Base-by-base conservation (phyloP, 2,888 invertebrate genomes). In the Eupithecia pulchellata region DNA sequence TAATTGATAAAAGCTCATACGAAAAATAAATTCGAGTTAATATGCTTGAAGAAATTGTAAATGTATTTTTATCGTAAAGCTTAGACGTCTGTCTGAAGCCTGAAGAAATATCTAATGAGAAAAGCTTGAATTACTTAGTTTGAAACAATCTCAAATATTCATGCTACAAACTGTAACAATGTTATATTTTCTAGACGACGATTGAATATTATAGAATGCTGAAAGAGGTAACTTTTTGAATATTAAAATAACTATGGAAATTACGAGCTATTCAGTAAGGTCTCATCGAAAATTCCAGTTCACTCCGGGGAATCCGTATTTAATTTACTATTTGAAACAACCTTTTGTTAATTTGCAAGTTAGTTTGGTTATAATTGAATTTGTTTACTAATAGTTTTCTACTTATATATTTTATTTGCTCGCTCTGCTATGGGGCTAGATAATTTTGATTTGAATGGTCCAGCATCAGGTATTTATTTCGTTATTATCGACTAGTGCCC, bases 311-410 rank as follows among this genome's bases (percentile, higher is more conserved):
- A 57, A 57, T 25, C 57, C 27, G 4, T 29, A 17, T 57, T 57
- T 5, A 57, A 57, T 57, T 57, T 27, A 57, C 57, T 57, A 29
- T 20, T 29, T 57, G 29, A 57, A 57, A 29, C 29, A 29, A 29
- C 57, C 29, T 57, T 57, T 57, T 57, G 52, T 52, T 52, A 52
- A 52, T 52, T 52, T 57, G 29, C 20, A 64, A 30, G 27, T 57
- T 27, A 8, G 27, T 57, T 55, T 57, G 57, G 57, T 57, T 57
- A n/a, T 57, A 52, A 52, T 52, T 52, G 52, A 52, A 52, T 52
- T 52, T 52, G 52, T 25, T 52, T 52, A 25, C 52, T 52, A 52
- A 25, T 47, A 8, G n/a, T 20, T 42, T 42, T 8, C n/a, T n/a
- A n/a, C n/a, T n/a, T n/a, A n/a, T n/a, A n/a, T n/a, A n/a, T n/a